These are phyloP conservation scores for Apamea monoglypha DNA, from an alignment of 2,888 invertebrate genomes.

Conservation along the genomic window DNA sequence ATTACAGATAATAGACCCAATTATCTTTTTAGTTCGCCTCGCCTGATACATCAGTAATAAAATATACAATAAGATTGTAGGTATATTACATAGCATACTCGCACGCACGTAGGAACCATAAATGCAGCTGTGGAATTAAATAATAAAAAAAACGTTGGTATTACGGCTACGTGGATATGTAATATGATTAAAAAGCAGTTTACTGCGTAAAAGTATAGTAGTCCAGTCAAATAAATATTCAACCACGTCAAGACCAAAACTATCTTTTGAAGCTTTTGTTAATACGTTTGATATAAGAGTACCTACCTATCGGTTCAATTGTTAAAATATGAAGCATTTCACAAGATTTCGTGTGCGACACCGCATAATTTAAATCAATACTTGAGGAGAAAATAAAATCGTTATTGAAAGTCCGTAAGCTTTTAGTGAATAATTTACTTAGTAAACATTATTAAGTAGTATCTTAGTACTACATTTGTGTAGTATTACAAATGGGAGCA, in stretches of 20 bases:
- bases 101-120: background rate
- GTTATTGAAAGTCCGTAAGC: background rate
- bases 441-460: too few species aligned
- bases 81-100: background rate
- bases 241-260: background rate
- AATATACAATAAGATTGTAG: background rate
- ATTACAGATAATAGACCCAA: background rate
- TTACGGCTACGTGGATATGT: background rate
- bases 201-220: too few species aligned
- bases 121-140: constrained; percentile 17
- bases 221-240: constrained; percentile 2
- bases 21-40: background rate
- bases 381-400: background rate
- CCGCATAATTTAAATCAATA: too few species aligned
- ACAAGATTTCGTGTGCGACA: background rate
- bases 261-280: background rate
- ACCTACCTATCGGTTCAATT: background rate
- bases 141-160: background rate
- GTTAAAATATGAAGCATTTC: background rate
- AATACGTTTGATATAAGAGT: background rate
- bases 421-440: background rate
- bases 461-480: too few species aligned
- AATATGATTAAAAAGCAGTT: background rate
- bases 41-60: background rate
- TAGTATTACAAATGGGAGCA: too few species aligned